phyloP scores from a whole-genome alignment of 2,888 invertebrate species.

The Platypus cylindrus region DNA sequence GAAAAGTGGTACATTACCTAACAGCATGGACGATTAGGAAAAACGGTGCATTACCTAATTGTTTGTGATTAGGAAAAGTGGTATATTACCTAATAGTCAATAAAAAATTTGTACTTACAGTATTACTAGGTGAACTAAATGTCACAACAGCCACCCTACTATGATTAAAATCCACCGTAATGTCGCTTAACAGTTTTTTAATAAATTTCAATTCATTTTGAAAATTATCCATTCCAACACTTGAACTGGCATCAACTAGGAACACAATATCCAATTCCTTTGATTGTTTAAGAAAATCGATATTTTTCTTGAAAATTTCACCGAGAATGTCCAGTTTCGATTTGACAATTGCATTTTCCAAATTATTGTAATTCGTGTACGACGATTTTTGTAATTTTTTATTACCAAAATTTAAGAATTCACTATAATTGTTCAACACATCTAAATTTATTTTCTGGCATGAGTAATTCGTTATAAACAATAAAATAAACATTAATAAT shows the following conservation, averaged over 20 bases:
- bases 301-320: slow-evolving; percentile 41
- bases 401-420: slow-evolving; percentile 32
- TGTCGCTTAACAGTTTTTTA: slow-evolving; percentile 50
- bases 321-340: slow-evolving; percentile 44
- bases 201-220: slow-evolving; percentile 54
- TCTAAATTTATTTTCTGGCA: slow-evolving; percentile 22
- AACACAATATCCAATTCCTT: slow-evolving; percentile 47
- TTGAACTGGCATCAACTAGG: slow-evolving; percentile 56
- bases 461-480: too few relatives aligned
- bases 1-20: too few relatives aligned
- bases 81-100: too few relatives aligned
- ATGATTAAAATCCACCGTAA: slow-evolving; percentile 49
- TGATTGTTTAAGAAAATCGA: slow-evolving; percentile 37
- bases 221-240: slow-evolving; percentile 53
- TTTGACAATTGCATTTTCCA: slow-evolving; percentile 34
- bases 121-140: slow-evolving; percentile 46
- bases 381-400: slow-evolving; percentile 27
- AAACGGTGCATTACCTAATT: too few relatives aligned
- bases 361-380: slow-evolving; percentile 15
- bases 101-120: slow-evolving; percentile 32
- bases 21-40: too few relatives aligned
- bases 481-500: too few relatives aligned
- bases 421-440: slow-evolving; percentile 26
- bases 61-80: too few relatives aligned
- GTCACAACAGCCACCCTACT: slow-evolving; percentile 53